A percentile compares a stretch with the other conserved stretches of the same genome.
phyloP scores from a whole-genome alignment of 2,888 invertebrate genomes.

The Tenodera sinensis region DNA sequence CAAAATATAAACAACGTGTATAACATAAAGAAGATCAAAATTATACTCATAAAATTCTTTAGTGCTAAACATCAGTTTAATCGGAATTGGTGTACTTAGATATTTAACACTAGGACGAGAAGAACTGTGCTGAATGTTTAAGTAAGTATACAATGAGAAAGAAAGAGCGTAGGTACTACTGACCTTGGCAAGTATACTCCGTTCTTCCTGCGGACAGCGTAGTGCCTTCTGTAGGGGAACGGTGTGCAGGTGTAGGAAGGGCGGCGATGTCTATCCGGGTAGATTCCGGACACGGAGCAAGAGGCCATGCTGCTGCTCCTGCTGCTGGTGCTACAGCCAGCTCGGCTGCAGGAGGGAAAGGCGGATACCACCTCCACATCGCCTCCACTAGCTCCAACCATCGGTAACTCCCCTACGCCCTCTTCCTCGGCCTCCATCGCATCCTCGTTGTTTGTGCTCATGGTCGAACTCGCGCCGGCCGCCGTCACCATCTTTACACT shows the following conservation, averaged over 20 bases:
- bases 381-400: neutral
- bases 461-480: neutral
- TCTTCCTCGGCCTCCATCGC: neutral
- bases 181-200: slow-evolving; percentile 21
- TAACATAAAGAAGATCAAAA: too few species aligned
- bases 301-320: neutral
- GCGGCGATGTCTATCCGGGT: slow-evolving; percentile 20
- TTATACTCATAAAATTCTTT: too few species aligned
- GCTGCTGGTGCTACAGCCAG: neutral
- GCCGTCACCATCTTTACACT: neutral
- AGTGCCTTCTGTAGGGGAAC: slow-evolving; percentile 36
- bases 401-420: neutral
- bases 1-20: too few species aligned
- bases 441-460: neutral
- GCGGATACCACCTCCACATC: neutral
- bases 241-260: slow-evolving; percentile 35
- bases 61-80: too few species aligned
- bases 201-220: slow-evolving; percentile 36
- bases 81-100: too few species aligned
- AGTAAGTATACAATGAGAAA: too few species aligned
- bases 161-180: neutral
- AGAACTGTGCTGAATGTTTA: too few species aligned
- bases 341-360: neutral
- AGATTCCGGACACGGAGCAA: neutral
- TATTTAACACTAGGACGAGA: too few species aligned